Conservation (phyloP, 2,888 invertebrate species). For the Limnephilus auricula region DNA sequence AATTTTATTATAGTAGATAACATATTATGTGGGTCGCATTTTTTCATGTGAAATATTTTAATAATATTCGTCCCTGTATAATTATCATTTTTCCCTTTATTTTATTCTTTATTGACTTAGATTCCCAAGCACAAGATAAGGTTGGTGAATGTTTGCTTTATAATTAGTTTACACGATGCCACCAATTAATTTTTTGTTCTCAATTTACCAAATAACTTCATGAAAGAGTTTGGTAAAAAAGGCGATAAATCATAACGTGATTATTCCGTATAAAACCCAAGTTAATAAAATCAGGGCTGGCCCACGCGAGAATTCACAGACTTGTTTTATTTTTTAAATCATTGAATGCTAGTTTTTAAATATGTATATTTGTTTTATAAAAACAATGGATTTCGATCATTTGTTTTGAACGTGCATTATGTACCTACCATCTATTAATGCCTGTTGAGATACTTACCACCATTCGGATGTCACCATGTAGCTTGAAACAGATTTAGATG, state of each 20-base stretch:
- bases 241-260: slow-evolving; percentile 31
- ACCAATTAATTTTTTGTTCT: slow-evolving; percentile 38
- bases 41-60: neutral
- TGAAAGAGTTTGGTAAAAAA: slow-evolving; percentile 32
- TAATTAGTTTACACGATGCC: slow-evolving; percentile 41
- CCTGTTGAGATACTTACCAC: too few species aligned
- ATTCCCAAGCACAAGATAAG: slow-evolving; percentile 2
- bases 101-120: neutral
- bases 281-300: slow-evolving; percentile 13
- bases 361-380: neutral
- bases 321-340: neutral
- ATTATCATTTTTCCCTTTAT: neutral
- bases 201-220: slow-evolving; percentile 44
- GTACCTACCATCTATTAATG: too few species aligned
- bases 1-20: neutral
- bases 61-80: neutral
- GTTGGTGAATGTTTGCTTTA: slow-evolving; percentile 22
- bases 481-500: too few species aligned
- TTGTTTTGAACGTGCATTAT: too few species aligned
- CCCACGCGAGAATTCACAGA: neutral
- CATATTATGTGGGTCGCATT: neutral
- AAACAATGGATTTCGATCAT: neutral
- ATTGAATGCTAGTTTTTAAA: neutral
- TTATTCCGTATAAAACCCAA: slow-evolving; percentile 14
- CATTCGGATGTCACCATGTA: too few species aligned